These are phyloP conservation scores for Chiroxiphia lanceolata DNA, from an alignment of 2,797 vertebrate genomes.

Conservation along the genomic window DNA sequence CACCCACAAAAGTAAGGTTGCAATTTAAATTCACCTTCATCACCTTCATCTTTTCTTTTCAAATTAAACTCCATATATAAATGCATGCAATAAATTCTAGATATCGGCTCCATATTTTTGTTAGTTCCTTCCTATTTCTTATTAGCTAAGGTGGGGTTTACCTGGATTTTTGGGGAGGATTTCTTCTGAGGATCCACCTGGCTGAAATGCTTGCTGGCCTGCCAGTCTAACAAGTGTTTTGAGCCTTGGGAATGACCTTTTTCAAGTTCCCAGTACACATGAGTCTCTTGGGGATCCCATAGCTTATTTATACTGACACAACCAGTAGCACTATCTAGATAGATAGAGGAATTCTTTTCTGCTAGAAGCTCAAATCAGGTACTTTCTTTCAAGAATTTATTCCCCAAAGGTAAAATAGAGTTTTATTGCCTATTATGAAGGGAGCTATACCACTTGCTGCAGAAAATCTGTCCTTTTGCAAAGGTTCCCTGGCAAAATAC, in stretches of 20 bases:
- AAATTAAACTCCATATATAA: not conserved
- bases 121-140: not conserved
- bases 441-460: not conserved
- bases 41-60: not conserved
- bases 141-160: not conserved
- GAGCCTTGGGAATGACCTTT: not conserved
- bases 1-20: not conserved
- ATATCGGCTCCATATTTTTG: not conserved
- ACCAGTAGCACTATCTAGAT: not conserved
- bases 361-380: not conserved
- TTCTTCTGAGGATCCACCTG: not conserved
- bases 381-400: not conserved
- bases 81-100: not conserved
- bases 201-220: not conserved
- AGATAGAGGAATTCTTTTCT: not conserved
- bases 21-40: not conserved
- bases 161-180: fast-evolving
- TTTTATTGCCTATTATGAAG: not conserved
- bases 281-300: not conserved
- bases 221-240: not conserved
- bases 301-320: not conserved
- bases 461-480: slow-evolving; percentile 17
- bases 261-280: not conserved
- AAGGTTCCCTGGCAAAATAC: not conserved
- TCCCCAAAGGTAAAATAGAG: slow-evolving; percentile 7